A percentile compares a stretch with the other conserved stretches of the same genome.
phyloP scores from a whole-genome alignment of 2,113 vertebrate genomes.

The Caranx melampygus region DNA sequence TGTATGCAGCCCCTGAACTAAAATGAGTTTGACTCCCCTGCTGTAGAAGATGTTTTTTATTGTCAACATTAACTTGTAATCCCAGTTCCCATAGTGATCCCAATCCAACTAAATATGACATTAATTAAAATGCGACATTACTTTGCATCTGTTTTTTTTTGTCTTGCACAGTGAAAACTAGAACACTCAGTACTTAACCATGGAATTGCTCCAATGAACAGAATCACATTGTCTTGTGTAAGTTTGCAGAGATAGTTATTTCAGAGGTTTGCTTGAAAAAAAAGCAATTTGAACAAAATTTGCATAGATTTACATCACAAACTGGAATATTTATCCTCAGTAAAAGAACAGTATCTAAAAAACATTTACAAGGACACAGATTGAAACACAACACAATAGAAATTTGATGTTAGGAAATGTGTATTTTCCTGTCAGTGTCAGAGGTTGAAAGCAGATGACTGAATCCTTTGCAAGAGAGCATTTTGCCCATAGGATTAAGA shows the following conservation, averaged over 20 bases:
- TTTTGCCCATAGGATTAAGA: constrained; percentile 83
- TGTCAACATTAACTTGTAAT: too few species aligned
- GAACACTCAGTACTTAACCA: not conserved
- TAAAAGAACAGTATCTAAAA: not conserved
- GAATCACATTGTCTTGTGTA: not conserved
- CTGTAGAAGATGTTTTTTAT: too few species aligned
- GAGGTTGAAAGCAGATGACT: constrained; percentile 82
- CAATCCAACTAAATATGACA: not conserved
- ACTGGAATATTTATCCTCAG: not conserved
- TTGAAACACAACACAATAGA: constrained; percentile 59
- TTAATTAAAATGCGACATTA: not conserved
- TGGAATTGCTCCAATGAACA: not conserved
- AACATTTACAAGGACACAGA: constrained; percentile 36
- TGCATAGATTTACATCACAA: constrained; percentile 1
- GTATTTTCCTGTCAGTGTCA: constrained; percentile 76
- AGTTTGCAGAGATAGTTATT: not conserved
- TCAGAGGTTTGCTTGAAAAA: not conserved
- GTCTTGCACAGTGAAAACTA: not conserved
- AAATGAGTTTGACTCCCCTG: too few species aligned
- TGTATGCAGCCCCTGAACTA: too few species aligned
- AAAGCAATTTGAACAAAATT: not conserved
- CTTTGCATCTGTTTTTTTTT: too few species aligned
- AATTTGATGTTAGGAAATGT: constrained; percentile 66
- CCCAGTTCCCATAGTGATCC: not conserved
- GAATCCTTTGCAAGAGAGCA: constrained; percentile 80